Base-by-base conservation (phyloP, 2,888 invertebrate species). In the Caradrina kadenii region DNA sequence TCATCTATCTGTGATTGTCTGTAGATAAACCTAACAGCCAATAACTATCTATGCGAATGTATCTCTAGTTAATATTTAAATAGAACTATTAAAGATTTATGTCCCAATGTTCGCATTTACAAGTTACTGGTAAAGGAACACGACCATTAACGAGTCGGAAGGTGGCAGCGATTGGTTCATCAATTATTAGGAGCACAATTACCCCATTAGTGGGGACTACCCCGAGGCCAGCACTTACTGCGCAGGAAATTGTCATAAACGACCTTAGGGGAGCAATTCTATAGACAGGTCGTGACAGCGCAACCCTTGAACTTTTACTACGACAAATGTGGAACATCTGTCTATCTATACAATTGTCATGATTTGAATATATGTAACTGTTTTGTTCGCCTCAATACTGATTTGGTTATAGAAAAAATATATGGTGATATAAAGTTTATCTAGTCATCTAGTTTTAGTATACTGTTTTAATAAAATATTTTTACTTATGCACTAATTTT, bases 141-240 rank as follows among this genome's bases (percentile, higher is more conserved):
- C 73, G 73, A 79, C 82, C 90, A 91, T 92, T 93, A 91, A 62
- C 63, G 82, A 82, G 76, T 83, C 89, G 91, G 92, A 91, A 92
- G 90, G 88, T 87, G 87, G 80, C 85, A 81, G 78, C 79, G 85
- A 86, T 91, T 89, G 85, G 86, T 64, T 87, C 91, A 91, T 92
- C 91, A 93, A 91, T 92, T 92, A 90, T 87, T 84, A 76, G 83
- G 84, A 85, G 86, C 86, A 92, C 93, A 92, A 93, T 93, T 91
- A 89, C 91, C 87, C 93, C 89, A 92, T 93, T 92, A 91, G 86
- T 77, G 82, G 84, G 81, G 87, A 87, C 86, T 83, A 86, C 87
- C 81, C 87, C 87, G 86, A 87, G 84, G 87, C 74, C 80, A 82
- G 86, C 86, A 86, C 85, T 86, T 84, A 82, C 82, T 80, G 76